These are phyloP conservation scores for Drosophila repleta DNA, from an alignment of 1,140 invertebrate species.

Conservation along the genomic window DNA sequence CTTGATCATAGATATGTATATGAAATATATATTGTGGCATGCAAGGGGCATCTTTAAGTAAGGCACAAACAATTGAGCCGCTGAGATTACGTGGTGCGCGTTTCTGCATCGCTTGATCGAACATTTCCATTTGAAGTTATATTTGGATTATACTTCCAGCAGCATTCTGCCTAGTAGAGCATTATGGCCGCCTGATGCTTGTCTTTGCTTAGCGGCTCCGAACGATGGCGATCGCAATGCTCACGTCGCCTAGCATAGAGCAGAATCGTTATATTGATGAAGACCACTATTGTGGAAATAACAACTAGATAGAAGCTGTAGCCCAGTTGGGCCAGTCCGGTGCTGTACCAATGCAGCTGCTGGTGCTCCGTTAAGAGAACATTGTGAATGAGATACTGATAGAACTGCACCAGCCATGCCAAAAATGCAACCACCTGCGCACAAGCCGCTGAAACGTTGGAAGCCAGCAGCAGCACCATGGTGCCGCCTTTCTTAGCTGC, in stretches of 20 bases:
- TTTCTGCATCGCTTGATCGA: constrained; percentile 31
- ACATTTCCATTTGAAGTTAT: constrained; percentile 56
- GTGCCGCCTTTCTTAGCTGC: constrained; percentile 73
- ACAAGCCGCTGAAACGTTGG: constrained; percentile 72
- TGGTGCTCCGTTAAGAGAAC: constrained; percentile 70
- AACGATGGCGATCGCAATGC: constrained; percentile 52
- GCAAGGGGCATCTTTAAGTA: constrained; percentile 59
- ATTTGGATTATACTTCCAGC: constrained; percentile 18
- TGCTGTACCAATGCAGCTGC: constrained; percentile 74
- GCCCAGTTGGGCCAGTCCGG: constrained; percentile 72
- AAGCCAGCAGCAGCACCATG: constrained; percentile 73
- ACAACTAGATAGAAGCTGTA: constrained; percentile 83
- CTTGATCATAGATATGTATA: no score
- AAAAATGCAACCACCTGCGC: constrained; percentile 77
- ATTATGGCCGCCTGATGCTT: constrained; percentile 79
- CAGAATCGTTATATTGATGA: constrained; percentile 74
- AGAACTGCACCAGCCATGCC: constrained; percentile 81
- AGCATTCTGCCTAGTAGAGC: constrained; percentile 64
- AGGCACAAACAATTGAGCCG: constrained; percentile 63
- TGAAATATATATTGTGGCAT: constrained; percentile 55
- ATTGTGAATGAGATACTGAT: constrained; percentile 77
- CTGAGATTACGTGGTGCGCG: constrained; percentile 59
- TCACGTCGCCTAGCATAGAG: constrained; percentile 66
- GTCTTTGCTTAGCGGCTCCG: constrained; percentile 70
- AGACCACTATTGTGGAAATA: constrained; percentile 68